Evolutionary conservation across 2,113 vertebrate species (phyloP).

Genomic region (Nycticryphes semicollaris): DNA sequence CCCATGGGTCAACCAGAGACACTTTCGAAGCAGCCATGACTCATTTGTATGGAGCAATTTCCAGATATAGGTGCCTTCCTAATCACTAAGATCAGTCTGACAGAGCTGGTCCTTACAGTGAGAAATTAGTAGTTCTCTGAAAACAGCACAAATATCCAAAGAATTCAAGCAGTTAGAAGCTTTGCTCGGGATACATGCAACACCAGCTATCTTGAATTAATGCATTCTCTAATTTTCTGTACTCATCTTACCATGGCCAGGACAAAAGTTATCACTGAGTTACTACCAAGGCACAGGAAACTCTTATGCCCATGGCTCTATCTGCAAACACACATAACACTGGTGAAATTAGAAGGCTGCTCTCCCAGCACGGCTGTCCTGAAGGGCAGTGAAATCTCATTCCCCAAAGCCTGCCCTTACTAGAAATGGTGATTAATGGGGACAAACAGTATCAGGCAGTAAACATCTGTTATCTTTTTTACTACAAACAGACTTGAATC

Average conservation of each 20-base stretch:
- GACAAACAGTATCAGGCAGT: not conserved
- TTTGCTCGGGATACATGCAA: rapidly evolving
- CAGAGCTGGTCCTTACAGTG: not conserved
- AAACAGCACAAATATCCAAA: not conserved
- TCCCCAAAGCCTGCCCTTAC: not conserved
- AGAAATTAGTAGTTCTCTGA: not conserved
- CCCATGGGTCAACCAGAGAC: not conserved
- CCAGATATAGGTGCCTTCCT: not conserved
- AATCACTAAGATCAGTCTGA: not conserved
- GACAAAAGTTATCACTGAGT: not conserved
- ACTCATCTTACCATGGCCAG: not conserved
- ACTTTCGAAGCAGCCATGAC: rapidly evolving
- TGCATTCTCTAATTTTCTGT: not conserved
- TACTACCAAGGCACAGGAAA: not conserved
- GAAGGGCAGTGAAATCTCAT: not conserved
- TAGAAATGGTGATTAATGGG: not conserved
- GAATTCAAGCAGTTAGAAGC: not conserved
- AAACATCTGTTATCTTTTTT: not conserved
- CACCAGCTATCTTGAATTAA: not conserved
- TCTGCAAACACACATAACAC: not conserved
- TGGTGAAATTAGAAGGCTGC: not conserved
- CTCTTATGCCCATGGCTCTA: not conserved
- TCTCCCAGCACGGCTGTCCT: not conserved
- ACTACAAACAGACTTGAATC: not conserved
- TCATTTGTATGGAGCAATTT: not conserved